Evolutionary conservation across 92 coral and sea anemone genomes (phyloP), one percentile per base, ranked within the genome.

Genomic region (Porites evermanni): DNA sequence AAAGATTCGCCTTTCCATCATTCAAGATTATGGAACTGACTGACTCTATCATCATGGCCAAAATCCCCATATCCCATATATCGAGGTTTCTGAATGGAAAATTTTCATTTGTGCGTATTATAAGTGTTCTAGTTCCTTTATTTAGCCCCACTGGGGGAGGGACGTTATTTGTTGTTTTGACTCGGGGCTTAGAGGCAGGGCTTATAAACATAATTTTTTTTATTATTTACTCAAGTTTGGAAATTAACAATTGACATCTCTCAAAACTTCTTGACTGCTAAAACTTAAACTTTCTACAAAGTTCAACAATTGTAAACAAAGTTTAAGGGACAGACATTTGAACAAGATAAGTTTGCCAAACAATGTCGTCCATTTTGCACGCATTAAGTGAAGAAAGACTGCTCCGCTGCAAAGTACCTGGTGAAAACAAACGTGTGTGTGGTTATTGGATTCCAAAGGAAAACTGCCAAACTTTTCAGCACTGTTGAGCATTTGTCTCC

Each of bases 401-500:
- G 7, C 18, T 63, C 44, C 14, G 14, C 32, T 21, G n/a, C 7
- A 70, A 18, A 10, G 26, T 80, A 86, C 81, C 81, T 80, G 65
- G 71, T 70, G 70, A n/a, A 67, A 51, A 54, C 83, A 85, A 44
- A 91, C 88, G 81, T 96, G 99, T 26, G 93, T 93, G 7, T 66
- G 82, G 10, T 72, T 67, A 68, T 67, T 74, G 75, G 77, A 66
- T 32, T 69, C 82, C 77, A 89, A 96, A 7, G 90, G 91, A 18
- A 90, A 81, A 8, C 82, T 79, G 17, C 79, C 83, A 83, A 79
- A 82, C 66, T 53, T 68, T 26, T 79, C 88, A 6, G 77, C 72
- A 70, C 94, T 89, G 56, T 78, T 66, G 7, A 86, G 87, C 80
- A 96, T 84, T 74, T 95, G 99, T 38, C 88, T 44, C 77, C 94